Evolutionary conservation across 2,113 vertebrate species (phyloP), one percentile per base, ranked within the genome.

Genomic region (Alaudala cheleensis): DNA sequence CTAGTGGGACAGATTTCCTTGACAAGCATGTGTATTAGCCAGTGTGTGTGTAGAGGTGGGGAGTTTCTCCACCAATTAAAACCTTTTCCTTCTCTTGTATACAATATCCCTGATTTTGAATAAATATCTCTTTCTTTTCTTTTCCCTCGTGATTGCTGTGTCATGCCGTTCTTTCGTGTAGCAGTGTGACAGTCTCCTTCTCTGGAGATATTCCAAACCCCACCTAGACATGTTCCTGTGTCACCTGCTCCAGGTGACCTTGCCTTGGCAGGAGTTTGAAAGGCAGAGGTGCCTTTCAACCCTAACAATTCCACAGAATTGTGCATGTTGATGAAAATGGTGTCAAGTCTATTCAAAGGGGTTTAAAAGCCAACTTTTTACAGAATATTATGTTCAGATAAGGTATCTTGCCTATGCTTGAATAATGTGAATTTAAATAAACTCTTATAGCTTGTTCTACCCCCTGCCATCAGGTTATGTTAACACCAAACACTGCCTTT

Each of bases 381-480:
- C 12, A 80, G 44, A 50, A 39, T 18, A 47, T 10, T 42, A 37
- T 4, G 6, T 8, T 39, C 8, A 18, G 10, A 61, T 40, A 14
- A 77, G 49, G 5, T 37, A 17, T 40, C 26, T 51, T n/a, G 33
- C 14, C 39, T 12, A 14, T 24, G 50, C 22, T 72, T 65, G 50
- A 61, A 80, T 49, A 73, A 61, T 6, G 9, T 66, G 44, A 60
- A 91, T 62, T 60, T 76, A 86, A 64, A n/a, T 13, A 49, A 44
- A 44, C 4, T 21, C n/a, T 56, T 72, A 51, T 28, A 51, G 29
- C 56, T 80, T 51, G 18, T 15, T 67, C 53, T 39, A 2, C 12
- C 10, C 5, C 1, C 3, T 5, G 2, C 12, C 9, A 56, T 12
- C 40, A 33, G 14, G 16, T 65, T 58, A 49, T 3, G 7, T 47